Conservation (phyloP, 2,888 invertebrate species). For the Drosophila pseudotalamancana region DNA sequence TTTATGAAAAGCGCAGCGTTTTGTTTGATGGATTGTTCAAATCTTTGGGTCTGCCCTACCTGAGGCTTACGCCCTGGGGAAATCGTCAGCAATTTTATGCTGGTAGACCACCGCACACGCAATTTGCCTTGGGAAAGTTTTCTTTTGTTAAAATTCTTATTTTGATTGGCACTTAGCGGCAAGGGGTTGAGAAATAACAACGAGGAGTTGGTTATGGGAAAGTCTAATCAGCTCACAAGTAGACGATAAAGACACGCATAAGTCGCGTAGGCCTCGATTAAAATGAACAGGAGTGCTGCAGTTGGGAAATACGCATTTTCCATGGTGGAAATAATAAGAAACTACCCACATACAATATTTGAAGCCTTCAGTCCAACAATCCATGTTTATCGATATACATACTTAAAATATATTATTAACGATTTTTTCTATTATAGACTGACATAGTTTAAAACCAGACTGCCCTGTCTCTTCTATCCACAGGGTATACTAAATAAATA, state of each 20-base stretch:
- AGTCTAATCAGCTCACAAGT: constrained; percentile 11
- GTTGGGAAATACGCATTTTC: background rate
- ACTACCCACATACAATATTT: too few relatives aligned
- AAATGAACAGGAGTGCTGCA: background rate
- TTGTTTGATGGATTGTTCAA: constrained; percentile 71
- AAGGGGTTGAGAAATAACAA: constrained; percentile 59
- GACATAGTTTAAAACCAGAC: too few relatives aligned
- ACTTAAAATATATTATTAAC: too few relatives aligned
- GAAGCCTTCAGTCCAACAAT: too few relatives aligned
- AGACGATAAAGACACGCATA: constrained; percentile 34
- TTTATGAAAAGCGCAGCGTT: constrained; percentile 70
- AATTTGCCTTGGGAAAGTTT: constrained; percentile 76
- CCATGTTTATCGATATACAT: too few relatives aligned
- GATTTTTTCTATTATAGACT: too few relatives aligned
- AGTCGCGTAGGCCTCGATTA: background rate
- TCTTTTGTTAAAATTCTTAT: constrained; percentile 62
- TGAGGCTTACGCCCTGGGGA: constrained; percentile 43
- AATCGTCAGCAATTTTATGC: constrained; percentile 77
- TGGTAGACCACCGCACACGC: constrained; percentile 69
- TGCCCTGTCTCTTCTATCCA: too few relatives aligned
- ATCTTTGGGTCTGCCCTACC: constrained; percentile 43
- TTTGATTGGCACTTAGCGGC: constrained; percentile 75
- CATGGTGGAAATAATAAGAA: background rate
- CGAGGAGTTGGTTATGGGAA: constrained; percentile 64
- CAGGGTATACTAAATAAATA: background rate